Percentiles rank a stretch among this genome's conserved stretches.
These are phyloP conservation scores for Bolinopsis microptera DNA, from an alignment of 37 sponge, comb jelly and placozoan species.

Conservation along the genomic window DNA sequence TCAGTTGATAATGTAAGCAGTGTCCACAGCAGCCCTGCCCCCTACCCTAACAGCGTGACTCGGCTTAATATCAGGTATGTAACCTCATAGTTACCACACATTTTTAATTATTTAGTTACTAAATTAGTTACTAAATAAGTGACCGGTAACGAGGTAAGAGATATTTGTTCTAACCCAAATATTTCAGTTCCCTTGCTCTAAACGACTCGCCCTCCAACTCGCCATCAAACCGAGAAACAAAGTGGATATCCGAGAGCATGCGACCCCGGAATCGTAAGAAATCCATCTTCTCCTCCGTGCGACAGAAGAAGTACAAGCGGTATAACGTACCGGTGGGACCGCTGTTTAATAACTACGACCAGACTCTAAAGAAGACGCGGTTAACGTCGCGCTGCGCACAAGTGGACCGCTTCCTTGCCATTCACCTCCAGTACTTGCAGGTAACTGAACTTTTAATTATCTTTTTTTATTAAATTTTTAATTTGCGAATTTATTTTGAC, in stretches of 20 bases:
- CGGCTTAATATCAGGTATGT: not conserved
- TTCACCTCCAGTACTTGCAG: slow-evolving; percentile 58
- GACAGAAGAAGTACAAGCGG: slow-evolving; percentile 64
- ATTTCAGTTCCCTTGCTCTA: slow-evolving; percentile 46
- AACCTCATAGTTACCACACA: too few relatives aligned
- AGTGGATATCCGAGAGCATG: slow-evolving; percentile 67
- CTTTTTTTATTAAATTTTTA: not conserved
- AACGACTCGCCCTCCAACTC: slow-evolving; percentile 33
- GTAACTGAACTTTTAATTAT: not conserved
- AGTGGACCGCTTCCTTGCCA: slow-evolving; percentile 20
- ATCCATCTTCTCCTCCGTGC: slow-evolving; percentile 54
- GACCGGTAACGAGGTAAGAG: too few relatives aligned
- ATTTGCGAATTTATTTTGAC: not conserved
- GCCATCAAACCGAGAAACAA: not conserved
- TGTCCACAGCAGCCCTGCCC: not conserved
- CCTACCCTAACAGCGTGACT: not conserved
- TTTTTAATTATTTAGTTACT: too few relatives aligned
- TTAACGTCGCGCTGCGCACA: slow-evolving; percentile 5
- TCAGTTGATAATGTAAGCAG: slow-evolving; percentile 26
- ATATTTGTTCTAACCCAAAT: too few relatives aligned
- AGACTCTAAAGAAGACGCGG: slow-evolving; percentile 62
- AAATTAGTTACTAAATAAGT: too few relatives aligned
- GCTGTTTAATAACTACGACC: slow-evolving; percentile 62
- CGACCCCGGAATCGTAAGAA: slow-evolving; percentile 38
- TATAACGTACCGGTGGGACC: slow-evolving; percentile 48